Percentiles rank a stretch among this genome's conserved stretches.
These are phyloP conservation scores for Aurelia sp. DNA, from an alignment of 30 jellyfish, hydroid and myxozoan species.

Conservation along the genomic window DNA sequence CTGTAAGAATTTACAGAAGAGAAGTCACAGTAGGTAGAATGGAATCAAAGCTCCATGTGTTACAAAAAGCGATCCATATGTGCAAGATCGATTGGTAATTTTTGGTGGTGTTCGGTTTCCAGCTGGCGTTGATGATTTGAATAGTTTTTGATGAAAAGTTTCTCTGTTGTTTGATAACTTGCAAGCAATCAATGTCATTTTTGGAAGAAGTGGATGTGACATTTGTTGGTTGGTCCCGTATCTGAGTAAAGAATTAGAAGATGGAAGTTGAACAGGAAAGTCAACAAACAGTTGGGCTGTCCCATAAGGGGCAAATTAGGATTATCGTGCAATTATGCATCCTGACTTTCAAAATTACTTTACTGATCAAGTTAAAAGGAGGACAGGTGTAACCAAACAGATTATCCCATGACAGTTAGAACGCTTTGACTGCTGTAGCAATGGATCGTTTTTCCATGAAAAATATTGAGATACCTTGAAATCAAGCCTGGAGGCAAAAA, in stretches of 20 bases:
- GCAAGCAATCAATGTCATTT: conserved; percentile 24
- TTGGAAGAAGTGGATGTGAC: conserved; percentile 40
- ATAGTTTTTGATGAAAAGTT: not conserved
- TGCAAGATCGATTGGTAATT: not conserved
- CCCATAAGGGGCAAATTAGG: conserved; percentile 44
- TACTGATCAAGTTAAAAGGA: conserved; percentile 50
- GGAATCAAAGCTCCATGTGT: conserved; percentile 5
- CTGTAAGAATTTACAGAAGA: not conserved
- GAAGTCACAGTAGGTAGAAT: conserved; percentile 17
- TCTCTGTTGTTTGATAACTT: conserved; percentile 14
- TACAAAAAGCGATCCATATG: conserved; percentile 41
- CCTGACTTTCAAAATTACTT: conserved; percentile 2
- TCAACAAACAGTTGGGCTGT: not conserved
- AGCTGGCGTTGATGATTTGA: conserved; percentile 23
- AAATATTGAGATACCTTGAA: too few relatives aligned
- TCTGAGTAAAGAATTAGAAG: not conserved
- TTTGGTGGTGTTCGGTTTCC: conserved; percentile 24
- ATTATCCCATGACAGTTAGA: conserved; percentile 15
- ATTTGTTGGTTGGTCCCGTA: conserved; percentile 8
- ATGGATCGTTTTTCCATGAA: too few relatives aligned
- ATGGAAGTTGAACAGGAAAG: conserved; percentile 1
- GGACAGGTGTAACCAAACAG: conserved; percentile 45
- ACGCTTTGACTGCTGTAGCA: not conserved
- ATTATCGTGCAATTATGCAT: conserved; percentile 3
- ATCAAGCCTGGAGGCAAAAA: conserved; percentile 5